phyloP scores from a whole-genome alignment of 2,888 invertebrate genomes.

The Cheilosia variabilis region DNA sequence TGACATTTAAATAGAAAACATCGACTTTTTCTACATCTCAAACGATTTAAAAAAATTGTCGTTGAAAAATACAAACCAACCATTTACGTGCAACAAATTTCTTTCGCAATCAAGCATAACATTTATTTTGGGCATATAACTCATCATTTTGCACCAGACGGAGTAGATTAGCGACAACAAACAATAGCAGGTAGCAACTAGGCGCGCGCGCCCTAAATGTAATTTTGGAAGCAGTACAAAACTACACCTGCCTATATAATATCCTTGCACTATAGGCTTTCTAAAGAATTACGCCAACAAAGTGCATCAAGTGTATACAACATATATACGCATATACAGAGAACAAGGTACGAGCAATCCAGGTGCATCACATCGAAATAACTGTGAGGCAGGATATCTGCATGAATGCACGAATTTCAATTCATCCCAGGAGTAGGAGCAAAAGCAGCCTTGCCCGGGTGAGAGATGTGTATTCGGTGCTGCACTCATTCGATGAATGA shows the following conservation, averaged over 20 bases:
- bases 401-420: conserved; percentile 69
- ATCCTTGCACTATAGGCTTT: conserved; percentile 34
- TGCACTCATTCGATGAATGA: conserved; percentile 68
- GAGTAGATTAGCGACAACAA: too few species aligned
- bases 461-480: conserved; percentile 59
- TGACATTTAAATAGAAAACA: too few species aligned
- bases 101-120: too few species aligned
- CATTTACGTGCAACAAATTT: too few species aligned
- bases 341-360: conserved; percentile 44
- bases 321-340: conserved; percentile 11
- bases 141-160: too few species aligned
- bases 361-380: conserved; percentile 55
- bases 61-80: too few species aligned
- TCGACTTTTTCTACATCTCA: too few species aligned
- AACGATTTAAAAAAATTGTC: too few species aligned
- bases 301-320: neutral
- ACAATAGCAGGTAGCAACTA: conserved; percentile 21
- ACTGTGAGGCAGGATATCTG: conserved; percentile 62
- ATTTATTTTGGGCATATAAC: too few species aligned
- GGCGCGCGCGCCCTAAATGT: conserved; percentile 38
- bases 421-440: conserved; percentile 34
- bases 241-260: conserved; percentile 32
- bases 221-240: conserved; percentile 18
- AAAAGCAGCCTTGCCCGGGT: conserved; percentile 53
- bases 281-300: conserved; percentile 19